Evolutionary conservation across 2,797 vertebrate genomes (phyloP).

Genomic region (Pangasius krempfi): DNA sequence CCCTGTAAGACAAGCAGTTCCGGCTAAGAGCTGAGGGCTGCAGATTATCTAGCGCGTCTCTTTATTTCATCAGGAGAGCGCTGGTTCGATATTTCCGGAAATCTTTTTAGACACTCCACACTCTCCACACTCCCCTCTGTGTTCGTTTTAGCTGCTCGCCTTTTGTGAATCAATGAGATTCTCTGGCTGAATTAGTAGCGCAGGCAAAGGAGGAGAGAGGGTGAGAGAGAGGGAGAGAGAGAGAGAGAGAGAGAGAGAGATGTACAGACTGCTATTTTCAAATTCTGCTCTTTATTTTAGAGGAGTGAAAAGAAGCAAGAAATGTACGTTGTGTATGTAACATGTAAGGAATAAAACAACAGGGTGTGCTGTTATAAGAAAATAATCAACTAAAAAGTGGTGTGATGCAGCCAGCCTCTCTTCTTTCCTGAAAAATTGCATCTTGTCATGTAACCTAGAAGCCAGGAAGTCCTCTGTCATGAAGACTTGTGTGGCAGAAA

Average conservation of each 20-base stretch:
- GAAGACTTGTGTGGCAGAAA: background rate
- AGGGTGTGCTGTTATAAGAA: background rate
- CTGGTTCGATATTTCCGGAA: conserved; percentile 37
- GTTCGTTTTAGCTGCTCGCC: conserved; percentile 32
- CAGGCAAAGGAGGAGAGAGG: background rate
- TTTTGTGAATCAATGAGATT: conserved; percentile 50
- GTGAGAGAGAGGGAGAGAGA: background rate
- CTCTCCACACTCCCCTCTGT: conserved; percentile 17
- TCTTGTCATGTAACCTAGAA: background rate
- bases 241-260: background rate
- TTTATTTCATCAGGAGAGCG: conserved; percentile 39
- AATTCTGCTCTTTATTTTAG: background rate
- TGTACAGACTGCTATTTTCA: background rate
- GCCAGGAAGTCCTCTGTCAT: background rate
- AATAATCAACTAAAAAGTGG: no score
- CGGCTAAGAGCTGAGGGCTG: conserved; percentile 27
- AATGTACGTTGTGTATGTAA: background rate
- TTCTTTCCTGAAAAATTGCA: background rate
- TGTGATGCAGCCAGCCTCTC: background rate
- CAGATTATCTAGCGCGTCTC: conserved; percentile 23
- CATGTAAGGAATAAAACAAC: background rate
- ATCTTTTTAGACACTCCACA: conserved; percentile 38
- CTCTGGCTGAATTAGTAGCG: conserved; percentile 29
- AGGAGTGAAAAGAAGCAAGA: background rate
- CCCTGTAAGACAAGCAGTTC: conserved; percentile 25